Evolutionary conservation across 2,113 vertebrate species (phyloP).

Genomic region (Delphinus delphis): DNA sequence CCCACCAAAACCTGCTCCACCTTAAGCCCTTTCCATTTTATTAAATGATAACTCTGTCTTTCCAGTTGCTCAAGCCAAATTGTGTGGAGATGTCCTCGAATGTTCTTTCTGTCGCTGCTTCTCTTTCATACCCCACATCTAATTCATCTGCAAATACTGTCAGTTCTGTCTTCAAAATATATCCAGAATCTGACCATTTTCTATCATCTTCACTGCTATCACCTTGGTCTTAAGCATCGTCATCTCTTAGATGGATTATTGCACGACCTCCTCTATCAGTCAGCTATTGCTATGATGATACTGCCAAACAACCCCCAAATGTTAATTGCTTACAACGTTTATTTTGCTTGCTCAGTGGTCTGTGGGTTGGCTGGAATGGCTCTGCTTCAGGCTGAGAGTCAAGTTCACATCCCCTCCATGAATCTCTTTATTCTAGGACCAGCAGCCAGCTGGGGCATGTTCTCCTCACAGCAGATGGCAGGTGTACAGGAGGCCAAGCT

Average conservation of each 20-base stretch:
- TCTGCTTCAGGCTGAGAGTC: slow-evolving; percentile 2
- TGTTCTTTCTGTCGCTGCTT: background rate
- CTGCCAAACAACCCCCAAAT: slow-evolving; percentile 30
- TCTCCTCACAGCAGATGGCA: slow-evolving; percentile 45
- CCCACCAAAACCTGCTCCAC: background rate
- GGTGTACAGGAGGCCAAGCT: slow-evolving; percentile 11
- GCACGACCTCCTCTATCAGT: background rate
- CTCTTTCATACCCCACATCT: background rate
- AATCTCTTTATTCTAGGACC: background rate
- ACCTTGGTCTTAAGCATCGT: slow-evolving; percentile 20
- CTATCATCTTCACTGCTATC: background rate
- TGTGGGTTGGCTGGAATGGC: background rate
- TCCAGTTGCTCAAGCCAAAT: background rate
- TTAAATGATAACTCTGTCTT: background rate
- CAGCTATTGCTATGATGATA: background rate
- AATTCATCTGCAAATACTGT: background rate
- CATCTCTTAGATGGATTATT: slow-evolving; percentile 16
- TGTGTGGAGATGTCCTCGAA: background rate
- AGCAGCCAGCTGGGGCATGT: background rate
- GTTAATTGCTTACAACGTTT: slow-evolving; percentile 31
- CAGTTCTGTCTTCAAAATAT: slow-evolving; percentile 7
- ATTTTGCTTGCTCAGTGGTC: slow-evolving; percentile 36
- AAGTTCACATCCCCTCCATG: background rate
- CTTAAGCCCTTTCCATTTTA: background rate
- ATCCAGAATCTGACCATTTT: background rate